Percentiles rank a stretch among this genome's conserved stretches.
These are phyloP conservation scores for Labrus mixtus DNA, from an alignment of 2,113 vertebrate species.

Conservation along the genomic window DNA sequence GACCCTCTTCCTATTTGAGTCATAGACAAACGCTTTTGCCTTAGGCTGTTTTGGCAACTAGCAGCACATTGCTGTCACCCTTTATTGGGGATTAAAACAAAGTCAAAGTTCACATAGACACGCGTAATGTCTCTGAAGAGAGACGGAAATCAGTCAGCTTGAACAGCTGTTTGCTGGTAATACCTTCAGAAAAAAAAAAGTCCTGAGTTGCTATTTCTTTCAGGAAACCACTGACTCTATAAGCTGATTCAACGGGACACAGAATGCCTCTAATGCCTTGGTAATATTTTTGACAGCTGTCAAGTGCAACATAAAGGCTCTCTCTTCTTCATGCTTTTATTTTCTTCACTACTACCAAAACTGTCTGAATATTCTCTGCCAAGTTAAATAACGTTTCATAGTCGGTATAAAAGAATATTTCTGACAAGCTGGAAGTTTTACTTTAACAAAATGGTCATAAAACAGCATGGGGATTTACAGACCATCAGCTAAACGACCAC, in stretches of 20 bases:
- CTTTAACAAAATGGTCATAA: constrained; percentile 22
- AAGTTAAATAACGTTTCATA: constrained; percentile 29
- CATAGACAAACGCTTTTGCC: constrained; percentile 36
- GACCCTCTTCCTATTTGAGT: constrained; percentile 30
- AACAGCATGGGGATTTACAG: constrained; percentile 28
- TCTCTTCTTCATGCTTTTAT: constrained; percentile 31
- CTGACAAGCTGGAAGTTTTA: constrained; percentile 30
- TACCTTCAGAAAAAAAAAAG: constrained; percentile 34
- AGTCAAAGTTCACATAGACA: constrained; percentile 46
- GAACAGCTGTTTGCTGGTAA: constrained; percentile 61
- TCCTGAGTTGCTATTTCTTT: constrained; percentile 39
- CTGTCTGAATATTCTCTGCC: constrained; percentile 36
- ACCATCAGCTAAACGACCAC: constrained; percentile 1
- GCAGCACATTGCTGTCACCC: constrained; percentile 30
- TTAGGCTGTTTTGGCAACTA: constrained; percentile 44
- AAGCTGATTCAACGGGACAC: constrained; percentile 57
- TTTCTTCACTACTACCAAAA: constrained; percentile 30
- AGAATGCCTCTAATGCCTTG: constrained; percentile 38
- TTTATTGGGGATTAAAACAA: constrained; percentile 32
- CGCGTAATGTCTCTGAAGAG: constrained; percentile 27
- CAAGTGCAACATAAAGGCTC: constrained; percentile 45
- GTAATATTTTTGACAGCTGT: constrained; percentile 57
- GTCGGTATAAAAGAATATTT: constrained; percentile 26
- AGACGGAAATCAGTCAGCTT: constrained; percentile 23
- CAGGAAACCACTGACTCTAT: constrained; percentile 49